Evolutionary conservation across 2,797 vertebrate genomes (phyloP).

Genomic region (Varecia variegata): DNA sequence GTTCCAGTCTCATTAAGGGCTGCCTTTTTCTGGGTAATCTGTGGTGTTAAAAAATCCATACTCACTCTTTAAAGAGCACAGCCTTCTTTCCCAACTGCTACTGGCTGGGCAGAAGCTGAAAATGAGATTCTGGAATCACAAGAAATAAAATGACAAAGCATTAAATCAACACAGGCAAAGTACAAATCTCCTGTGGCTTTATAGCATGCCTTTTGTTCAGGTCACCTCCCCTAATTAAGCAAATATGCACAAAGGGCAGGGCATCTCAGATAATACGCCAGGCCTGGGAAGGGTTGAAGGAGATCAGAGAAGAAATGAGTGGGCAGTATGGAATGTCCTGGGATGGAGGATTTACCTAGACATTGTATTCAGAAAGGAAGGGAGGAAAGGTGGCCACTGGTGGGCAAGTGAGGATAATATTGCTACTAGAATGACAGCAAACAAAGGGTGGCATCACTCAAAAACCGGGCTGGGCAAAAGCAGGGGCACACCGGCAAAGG

Average conservation of each 20-base stretch:
- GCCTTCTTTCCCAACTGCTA: conserved; percentile 18
- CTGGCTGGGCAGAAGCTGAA: conserved; percentile 35
- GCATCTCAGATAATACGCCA: not conserved
- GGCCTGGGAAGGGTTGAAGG: not conserved
- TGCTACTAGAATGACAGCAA: not conserved
- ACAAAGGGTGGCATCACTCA: not conserved
- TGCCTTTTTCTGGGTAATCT: not conserved
- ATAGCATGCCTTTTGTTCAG: not conserved
- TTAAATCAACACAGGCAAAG: not conserved
- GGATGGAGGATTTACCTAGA: not conserved
- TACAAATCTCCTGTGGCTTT: not conserved
- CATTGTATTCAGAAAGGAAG: not conserved
- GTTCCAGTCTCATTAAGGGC: not conserved
- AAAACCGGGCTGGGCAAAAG: not conserved
- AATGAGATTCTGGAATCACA: conserved; percentile 60
- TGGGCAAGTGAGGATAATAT: not conserved
- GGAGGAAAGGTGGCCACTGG: not conserved
- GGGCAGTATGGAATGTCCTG: not conserved
- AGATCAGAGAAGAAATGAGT: not conserved
- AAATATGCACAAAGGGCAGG: not conserved
- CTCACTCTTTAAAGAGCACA: conserved; percentile 51
- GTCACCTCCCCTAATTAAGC: not conserved
- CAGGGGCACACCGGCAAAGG: not conserved
- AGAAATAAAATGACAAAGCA: conserved; percentile 49
- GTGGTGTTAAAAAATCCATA: conserved; percentile 48